phyloP scores from a whole-genome alignment of 1,140 invertebrate genomes.

The Conus ventricosus region DNA sequence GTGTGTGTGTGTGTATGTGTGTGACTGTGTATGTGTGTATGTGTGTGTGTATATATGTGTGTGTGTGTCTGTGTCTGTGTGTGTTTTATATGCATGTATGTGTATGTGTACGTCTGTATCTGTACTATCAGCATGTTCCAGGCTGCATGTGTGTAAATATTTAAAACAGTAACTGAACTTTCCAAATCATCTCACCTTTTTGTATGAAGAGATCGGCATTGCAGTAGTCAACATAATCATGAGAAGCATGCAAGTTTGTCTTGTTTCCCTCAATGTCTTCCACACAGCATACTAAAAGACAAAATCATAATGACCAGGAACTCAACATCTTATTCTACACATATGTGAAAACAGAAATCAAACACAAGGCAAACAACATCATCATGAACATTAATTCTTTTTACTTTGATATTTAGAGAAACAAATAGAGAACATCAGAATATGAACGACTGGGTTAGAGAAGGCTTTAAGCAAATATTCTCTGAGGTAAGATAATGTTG shows the following conservation, averaged over 20 bases:
- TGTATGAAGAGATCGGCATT: conserved; percentile 27
- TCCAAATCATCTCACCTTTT: background rate
- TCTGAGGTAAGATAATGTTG: too few relatives aligned
- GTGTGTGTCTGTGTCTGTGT: background rate
- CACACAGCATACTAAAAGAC: conserved; percentile 15
- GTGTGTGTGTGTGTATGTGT: too few relatives aligned
- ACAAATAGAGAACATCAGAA: too few relatives aligned
- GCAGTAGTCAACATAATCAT: conserved; percentile 38
- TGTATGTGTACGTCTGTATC: background rate
- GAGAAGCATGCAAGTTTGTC: background rate
- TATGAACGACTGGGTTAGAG: too few relatives aligned
- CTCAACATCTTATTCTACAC: too few relatives aligned
- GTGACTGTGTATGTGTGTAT: too few relatives aligned
- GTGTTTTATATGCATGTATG: too few relatives aligned
- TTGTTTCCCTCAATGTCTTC: background rate
- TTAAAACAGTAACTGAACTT: background rate
- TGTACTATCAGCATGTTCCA: background rate
- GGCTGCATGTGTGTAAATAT: background rate
- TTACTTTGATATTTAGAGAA: too few relatives aligned
- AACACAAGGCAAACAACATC: too few relatives aligned
- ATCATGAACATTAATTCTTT: too few relatives aligned
- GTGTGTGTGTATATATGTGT: background rate
- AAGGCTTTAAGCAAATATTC: too few relatives aligned
- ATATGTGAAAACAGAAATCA: too few relatives aligned
- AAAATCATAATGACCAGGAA: background rate